Conservation (phyloP, 2,113 vertebrate genomes). For the Hippocampus comes region DNA sequence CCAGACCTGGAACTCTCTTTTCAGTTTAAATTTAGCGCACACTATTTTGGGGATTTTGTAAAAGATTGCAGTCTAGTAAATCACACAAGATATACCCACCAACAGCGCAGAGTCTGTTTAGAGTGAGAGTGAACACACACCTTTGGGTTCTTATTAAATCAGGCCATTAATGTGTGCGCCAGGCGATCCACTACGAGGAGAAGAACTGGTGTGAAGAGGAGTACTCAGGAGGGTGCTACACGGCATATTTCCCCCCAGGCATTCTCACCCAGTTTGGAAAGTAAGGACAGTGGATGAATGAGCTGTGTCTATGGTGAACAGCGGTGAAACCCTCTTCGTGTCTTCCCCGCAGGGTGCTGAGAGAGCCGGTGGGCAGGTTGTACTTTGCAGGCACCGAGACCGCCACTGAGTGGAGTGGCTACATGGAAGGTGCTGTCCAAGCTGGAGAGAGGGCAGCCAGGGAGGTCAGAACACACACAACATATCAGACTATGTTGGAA, state of each 20-base stretch:
- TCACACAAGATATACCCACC: too few species aligned
- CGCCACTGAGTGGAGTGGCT: constrained; percentile 93
- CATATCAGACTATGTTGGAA: too few species aligned
- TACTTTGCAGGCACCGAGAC: constrained; percentile 96
- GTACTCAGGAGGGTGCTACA: constrained; percentile 96
- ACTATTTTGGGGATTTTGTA: too few species aligned
- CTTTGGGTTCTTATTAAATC: not conserved
- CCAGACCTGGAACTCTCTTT: too few species aligned
- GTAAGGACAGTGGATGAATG: constrained; percentile 56
- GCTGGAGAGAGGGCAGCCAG: constrained; percentile 91
- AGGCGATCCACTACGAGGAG: constrained; percentile 97
- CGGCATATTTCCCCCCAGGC: constrained; percentile 89
- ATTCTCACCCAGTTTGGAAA: constrained; percentile 92
- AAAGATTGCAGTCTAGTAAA: too few species aligned
- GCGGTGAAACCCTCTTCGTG: not conserved
- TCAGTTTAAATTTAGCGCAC: too few species aligned
- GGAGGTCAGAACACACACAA: constrained; percentile 76
- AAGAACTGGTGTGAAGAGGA: constrained; percentile 99
- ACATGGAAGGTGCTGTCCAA: constrained; percentile 95
- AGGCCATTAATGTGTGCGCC: constrained; percentile 5
- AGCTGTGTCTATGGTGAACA: not conserved
- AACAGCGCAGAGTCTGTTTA: too few species aligned
- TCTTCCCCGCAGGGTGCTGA: constrained; percentile 76
- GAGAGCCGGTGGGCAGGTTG: constrained; percentile 82
- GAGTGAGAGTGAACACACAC: too few species aligned